phyloP scores from a whole-genome alignment of 2,888 invertebrate species.

The Amphipoea lucens region DNA sequence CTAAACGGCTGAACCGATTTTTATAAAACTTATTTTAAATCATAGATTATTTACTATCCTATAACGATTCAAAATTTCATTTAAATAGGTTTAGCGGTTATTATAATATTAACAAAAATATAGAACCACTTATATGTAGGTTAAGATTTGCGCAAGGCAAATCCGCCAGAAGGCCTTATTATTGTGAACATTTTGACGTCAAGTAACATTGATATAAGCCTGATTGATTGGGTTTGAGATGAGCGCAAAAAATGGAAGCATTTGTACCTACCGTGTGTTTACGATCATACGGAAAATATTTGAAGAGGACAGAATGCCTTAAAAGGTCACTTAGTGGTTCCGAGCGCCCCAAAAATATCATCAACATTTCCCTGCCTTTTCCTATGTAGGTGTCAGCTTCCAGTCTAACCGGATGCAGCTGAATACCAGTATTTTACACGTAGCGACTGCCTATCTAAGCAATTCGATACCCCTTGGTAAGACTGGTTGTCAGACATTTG shows the following conservation, averaged over 20 bases:
- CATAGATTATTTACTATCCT: background rate
- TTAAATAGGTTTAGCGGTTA: background rate
- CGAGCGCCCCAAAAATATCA: too few relatives aligned
- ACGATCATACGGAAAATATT: background rate
- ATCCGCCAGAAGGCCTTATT: background rate
- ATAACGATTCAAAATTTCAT: background rate
- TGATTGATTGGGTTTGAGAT: background rate
- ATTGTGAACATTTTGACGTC: slow-evolving; percentile 26
- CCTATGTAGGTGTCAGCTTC: background rate
- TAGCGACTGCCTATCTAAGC: background rate
- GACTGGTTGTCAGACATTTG: too few relatives aligned
- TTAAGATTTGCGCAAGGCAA: background rate
- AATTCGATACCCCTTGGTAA: background rate
- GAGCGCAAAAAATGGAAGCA: background rate
- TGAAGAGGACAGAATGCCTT: background rate
- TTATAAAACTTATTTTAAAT: background rate
- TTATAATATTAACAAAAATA: background rate
- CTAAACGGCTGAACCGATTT: slow-evolving; percentile 4
- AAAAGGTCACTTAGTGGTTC: too few relatives aligned
- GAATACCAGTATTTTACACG: background rate
- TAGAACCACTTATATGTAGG: background rate
- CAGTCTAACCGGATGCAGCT: background rate
- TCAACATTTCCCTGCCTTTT: background rate
- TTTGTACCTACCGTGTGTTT: background rate
- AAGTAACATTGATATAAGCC: slow-evolving; percentile 7